Base-by-base conservation (phyloP, 2,888 invertebrate genomes). In the Drosophila mercatorum region DNA sequence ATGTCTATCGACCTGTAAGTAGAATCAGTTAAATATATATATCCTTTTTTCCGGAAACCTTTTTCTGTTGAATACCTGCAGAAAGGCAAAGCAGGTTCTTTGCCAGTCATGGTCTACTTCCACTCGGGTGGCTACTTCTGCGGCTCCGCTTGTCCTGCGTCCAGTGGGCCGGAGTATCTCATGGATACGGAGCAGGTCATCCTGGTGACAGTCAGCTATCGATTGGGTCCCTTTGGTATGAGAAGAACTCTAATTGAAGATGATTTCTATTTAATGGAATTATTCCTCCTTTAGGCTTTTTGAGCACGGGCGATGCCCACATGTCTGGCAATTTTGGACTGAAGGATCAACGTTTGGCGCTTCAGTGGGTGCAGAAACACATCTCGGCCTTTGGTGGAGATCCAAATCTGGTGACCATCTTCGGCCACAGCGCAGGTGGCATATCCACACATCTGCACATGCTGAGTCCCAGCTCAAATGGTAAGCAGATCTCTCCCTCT, bases 101-200 rank as follows among this genome's bases (percentile, higher is more conserved):
- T 92, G 22, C 93, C 94, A 0, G 94, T 94, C 3, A 92, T 94
- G 91, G 91, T 94, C 3, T 93, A 93, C 62, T 91, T 94, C 14
- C 93, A 94, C 73, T 93, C 93, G 38, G 94, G 94, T 0, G 94
- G 92, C 5, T 93, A 92, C 58, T 91, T 93, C 61, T 86, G 92
- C 5, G 94, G 94, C 4, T 81, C 92, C n/a, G 89, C 92, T 1
- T 88, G 91, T 70, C 93, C 93, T 2, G 72, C 56, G 7, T 72
- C 89, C 26, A 68, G 90, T 58, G 93, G 93, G 0, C 93, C 94
- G 0, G 92, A 93, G 62, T 93, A 92, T 81, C 85, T 94, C 6
- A 92, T 94, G 93, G 93, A 93, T 60, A 88, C 86, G 0, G 81
- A 89, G 51, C 86, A 92, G 70, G 91, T 93, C 5, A 78, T 94